Conservation (phyloP, 2,888 invertebrate species). For the Diarsia dahlii region DNA sequence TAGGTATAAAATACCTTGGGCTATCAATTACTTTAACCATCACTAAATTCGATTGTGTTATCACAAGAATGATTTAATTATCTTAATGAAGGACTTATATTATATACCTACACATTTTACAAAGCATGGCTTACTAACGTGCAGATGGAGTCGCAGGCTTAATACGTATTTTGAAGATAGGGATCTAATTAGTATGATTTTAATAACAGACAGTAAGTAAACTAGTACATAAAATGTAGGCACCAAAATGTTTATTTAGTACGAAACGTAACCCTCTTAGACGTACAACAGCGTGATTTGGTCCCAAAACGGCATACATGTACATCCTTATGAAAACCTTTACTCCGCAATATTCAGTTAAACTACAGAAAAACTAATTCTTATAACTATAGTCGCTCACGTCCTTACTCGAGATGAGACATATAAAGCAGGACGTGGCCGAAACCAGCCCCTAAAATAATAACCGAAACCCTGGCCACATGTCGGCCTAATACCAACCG, state of each 20-base stretch:
- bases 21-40: too few species aligned
- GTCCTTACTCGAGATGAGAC: constrained; percentile 68
- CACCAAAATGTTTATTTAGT: neutral
- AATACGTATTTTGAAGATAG: neutral
- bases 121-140: neutral
- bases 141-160: neutral
- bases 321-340: constrained; percentile 28
- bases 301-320: constrained; percentile 1
- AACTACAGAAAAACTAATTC: constrained; percentile 45
- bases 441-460: constrained; percentile 82
- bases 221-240: neutral
- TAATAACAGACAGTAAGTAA: neutral
- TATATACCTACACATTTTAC: neutral
- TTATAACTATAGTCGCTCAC: constrained; percentile 61
- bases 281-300: neutral
- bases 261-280: neutral
- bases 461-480: constrained; percentile 84
- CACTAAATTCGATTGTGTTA: too few species aligned
- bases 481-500: constrained; percentile 85
- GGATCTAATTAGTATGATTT: neutral
- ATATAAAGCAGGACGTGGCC: constrained; percentile 76
- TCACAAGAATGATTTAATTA: neutral
- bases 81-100: neutral
- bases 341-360: constrained; percentile 68
- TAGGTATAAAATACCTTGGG: too few species aligned